Evolutionary conservation across 1,140 invertebrate species (phyloP).

Genomic region (Branchinecta lynchi): DNA sequence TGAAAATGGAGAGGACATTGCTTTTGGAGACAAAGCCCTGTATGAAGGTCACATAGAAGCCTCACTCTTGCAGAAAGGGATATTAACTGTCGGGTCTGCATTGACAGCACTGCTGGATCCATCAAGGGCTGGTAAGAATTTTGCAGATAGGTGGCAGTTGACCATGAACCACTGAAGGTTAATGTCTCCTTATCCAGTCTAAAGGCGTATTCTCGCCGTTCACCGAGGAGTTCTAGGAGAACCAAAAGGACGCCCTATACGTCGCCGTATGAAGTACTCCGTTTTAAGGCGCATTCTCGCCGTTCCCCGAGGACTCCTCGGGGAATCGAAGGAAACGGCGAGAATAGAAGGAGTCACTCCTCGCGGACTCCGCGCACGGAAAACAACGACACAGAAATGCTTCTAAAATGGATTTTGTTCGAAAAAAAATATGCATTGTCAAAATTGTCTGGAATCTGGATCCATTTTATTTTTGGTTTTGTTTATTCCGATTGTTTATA

Average conservation of each 20-base stretch:
- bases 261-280: no score
- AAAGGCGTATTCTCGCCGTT: neutral
- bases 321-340: no score
- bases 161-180: neutral
- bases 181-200: neutral
- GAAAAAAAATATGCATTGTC: no score
- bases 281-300: neutral
- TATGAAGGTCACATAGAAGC: constrained; percentile 45
- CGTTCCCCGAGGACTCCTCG: no score
- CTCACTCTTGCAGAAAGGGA: constrained; percentile 49
- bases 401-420: no score
- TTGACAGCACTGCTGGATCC: constrained; percentile 27
- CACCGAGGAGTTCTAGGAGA: neutral
- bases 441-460: neutral
- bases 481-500: no score
- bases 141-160: no score
- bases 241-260: neutral
- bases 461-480: no score
- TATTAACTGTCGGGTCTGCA: constrained; percentile 58
- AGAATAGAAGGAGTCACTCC: no score
- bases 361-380: no score
- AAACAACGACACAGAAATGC: no score
- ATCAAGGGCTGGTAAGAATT: constrained; percentile 27
- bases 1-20: no score
- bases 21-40: neutral